phyloP scores from a whole-genome alignment of 2,113 vertebrate species.

The Vulpes vulpes region DNA sequence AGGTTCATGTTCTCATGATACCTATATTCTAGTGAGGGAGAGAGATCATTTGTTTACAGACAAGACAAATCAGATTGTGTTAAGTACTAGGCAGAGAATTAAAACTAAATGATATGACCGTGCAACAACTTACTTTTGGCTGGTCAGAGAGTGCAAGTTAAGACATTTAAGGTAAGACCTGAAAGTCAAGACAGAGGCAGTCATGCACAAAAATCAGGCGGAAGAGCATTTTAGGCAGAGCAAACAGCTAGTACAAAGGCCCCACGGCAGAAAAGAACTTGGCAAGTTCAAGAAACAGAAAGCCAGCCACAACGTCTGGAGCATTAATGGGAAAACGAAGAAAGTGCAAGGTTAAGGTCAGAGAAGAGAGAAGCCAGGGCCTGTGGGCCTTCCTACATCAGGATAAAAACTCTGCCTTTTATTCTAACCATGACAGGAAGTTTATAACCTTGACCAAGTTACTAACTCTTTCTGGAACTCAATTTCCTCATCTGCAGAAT shows the following conservation, averaged over 20 bases:
- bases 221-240: background rate
- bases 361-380: background rate
- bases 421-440: background rate
- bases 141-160: background rate
- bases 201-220: background rate
- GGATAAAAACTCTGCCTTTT: background rate
- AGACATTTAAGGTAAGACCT: background rate
- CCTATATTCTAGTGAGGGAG: background rate
- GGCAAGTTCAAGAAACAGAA: background rate
- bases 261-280: background rate
- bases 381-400: background rate
- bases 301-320: background rate
- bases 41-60: background rate
- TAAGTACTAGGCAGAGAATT: background rate
- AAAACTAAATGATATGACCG: background rate
- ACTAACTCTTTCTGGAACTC: background rate
- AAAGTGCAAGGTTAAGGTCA: background rate
- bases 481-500: background rate
- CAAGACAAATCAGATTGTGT: background rate
- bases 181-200: background rate
- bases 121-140: background rate
- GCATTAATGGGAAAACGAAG: background rate
- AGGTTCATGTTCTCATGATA: background rate
- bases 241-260: background rate
- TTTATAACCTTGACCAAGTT: background rate